phyloP scores from a whole-genome alignment of 2,888 invertebrate species.

The Actias luna region DNA sequence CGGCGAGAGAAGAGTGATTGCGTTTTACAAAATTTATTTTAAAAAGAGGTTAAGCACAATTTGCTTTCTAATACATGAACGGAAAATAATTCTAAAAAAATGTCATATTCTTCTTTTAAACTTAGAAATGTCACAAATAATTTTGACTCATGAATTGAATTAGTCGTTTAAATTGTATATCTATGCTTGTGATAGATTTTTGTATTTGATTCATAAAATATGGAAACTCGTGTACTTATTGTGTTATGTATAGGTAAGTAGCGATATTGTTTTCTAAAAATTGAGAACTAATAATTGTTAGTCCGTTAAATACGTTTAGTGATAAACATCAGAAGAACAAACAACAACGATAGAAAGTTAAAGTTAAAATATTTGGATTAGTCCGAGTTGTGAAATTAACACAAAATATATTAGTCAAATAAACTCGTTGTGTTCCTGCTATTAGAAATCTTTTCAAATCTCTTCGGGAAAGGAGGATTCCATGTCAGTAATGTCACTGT shows the following conservation, averaged over 20 bases:
- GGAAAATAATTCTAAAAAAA: constrained; percentile 24
- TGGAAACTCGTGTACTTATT: constrained; percentile 50
- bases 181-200: constrained; percentile 21
- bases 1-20: constrained; percentile 44
- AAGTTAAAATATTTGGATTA: no score
- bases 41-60: constrained; percentile 22
- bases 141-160: not conserved
- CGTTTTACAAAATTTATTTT: constrained; percentile 37
- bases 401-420: no score
- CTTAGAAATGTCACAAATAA: constrained; percentile 47
- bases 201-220: constrained; percentile 39
- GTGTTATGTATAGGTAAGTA: constrained; percentile 56
- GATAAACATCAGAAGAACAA: no score
- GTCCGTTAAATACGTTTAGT: no score
- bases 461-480: no score
- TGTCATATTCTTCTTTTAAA: constrained; percentile 66
- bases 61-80: constrained; percentile 13
- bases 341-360: no score
- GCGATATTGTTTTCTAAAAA: constrained; percentile 7
- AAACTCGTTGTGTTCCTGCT: no score
- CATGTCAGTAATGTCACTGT: no score
- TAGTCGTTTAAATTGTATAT: constrained; percentile 40
- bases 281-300: no score
- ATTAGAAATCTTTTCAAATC: no score
- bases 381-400: no score